phyloP scores from a whole-genome alignment of 1,140 invertebrate genomes.

The Cephus cinctus region DNA sequence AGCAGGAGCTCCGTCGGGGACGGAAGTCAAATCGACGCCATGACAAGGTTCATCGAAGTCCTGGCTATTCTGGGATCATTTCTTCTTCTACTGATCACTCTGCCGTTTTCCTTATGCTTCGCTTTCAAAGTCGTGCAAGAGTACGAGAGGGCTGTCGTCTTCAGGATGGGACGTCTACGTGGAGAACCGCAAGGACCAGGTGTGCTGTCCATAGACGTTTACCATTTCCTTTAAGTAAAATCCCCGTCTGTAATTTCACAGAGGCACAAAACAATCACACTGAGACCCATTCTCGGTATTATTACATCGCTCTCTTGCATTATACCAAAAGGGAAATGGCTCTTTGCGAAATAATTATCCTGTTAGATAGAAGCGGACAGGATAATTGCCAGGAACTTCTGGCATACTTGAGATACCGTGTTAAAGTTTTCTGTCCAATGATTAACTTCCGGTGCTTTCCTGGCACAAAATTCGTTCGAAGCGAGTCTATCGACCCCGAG shows the following conservation, averaged over 20 bases:
- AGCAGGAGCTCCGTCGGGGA: background rate
- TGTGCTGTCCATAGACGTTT: slow-evolving; percentile 41
- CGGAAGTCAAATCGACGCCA: background rate
- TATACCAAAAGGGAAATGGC: background rate
- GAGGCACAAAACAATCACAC: background rate
- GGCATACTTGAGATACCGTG: no score
- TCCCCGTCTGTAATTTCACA: no score
- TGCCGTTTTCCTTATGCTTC: slow-evolving; percentile 83
- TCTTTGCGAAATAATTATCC: background rate
- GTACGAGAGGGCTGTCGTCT: slow-evolving; percentile 77
- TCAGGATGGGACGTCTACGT: slow-evolving; percentile 69
- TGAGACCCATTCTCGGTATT: background rate
- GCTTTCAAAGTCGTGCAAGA: slow-evolving; percentile 83
- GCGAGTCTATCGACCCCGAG: no score
- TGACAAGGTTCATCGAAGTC: slow-evolving; percentile 70
- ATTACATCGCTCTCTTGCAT: no score
- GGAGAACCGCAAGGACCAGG: slow-evolving; percentile 78
- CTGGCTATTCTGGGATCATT: slow-evolving; percentile 79
- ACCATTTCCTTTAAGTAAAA: no score
- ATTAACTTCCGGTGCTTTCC: no score
- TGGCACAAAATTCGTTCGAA: no score
- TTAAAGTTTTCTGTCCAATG: no score
- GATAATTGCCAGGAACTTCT: no score
- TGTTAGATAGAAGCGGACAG: no score
- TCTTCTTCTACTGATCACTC: slow-evolving; percentile 74